Evolutionary conservation across 2,113 vertebrate genomes (phyloP).

Genomic region (Cyanoderma ruficeps): DNA sequence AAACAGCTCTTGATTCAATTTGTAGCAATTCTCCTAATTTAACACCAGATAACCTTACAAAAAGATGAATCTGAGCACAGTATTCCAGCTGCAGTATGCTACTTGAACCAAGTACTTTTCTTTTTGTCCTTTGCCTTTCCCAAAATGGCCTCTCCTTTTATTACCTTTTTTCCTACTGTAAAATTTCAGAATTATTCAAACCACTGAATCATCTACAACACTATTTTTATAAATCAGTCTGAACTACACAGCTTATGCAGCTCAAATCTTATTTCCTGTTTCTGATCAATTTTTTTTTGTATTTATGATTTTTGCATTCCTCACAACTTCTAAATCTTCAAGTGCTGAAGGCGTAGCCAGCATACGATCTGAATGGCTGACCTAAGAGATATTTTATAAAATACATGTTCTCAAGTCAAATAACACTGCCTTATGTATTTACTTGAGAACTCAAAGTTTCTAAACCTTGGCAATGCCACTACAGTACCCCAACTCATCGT

Average conservation of each 20-base stretch:
- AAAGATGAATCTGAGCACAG: neutral
- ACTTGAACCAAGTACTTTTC: neutral
- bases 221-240: neutral
- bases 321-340: neutral
- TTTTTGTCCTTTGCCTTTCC: neutral
- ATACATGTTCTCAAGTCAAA: neutral
- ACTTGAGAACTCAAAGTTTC: neutral
- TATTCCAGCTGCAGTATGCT: neutral
- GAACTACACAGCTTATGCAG: neutral
- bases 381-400: neutral
- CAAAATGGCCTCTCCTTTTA: neutral
- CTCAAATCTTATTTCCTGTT: neutral
- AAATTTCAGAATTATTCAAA: neutral
- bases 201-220: neutral
- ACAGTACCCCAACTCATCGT: rapidly evolving
- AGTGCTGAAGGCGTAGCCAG: neutral
- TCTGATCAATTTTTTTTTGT: neutral
- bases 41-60: neutral
- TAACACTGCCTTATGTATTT: neutral
- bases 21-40: neutral
- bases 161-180: neutral
- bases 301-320: neutral
- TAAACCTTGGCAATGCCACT: neutral
- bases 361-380: neutral
- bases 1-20: neutral